Percentiles rank a stretch among this genome's conserved stretches.
These are phyloP conservation scores for Eupithecia insigniata DNA, from an alignment of 2,888 invertebrate genomes.

Conservation along the genomic window DNA sequence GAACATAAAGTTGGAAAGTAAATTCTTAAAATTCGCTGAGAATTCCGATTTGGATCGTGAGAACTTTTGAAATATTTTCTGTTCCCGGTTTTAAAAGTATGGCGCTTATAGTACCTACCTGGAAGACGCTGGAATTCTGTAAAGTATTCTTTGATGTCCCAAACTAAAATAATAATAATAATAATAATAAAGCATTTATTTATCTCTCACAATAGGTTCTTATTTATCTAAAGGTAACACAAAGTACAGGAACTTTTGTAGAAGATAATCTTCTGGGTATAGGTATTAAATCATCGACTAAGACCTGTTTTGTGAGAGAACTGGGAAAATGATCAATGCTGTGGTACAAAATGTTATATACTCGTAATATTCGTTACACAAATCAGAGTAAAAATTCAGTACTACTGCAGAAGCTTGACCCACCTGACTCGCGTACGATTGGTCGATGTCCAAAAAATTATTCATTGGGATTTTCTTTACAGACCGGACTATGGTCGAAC, in stretches of 20 bases:
- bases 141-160: neutral
- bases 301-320: too few relatives aligned
- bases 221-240: too few relatives aligned
- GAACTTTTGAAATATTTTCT: constrained; percentile 37
- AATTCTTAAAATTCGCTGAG: constrained; percentile 32
- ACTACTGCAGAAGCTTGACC: neutral
- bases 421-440: neutral
- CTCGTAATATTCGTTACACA: too few relatives aligned
- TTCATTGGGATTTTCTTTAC: constrained; percentile 48
- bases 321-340: too few relatives aligned
- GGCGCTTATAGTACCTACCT: neutral
- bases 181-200: too few relatives aligned
- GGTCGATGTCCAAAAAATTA: neutral
- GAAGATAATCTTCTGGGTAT: too few relatives aligned
- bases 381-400: neutral
- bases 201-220: too few relatives aligned
- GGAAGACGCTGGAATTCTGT: neutral
- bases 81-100: constrained; percentile 22
- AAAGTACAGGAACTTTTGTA: too few relatives aligned
- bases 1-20: constrained; percentile 35
- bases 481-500: constrained; percentile 84
- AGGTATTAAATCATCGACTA: too few relatives aligned
- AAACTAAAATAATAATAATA: neutral
- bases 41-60: constrained; percentile 31
- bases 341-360: too few relatives aligned